Evolutionary conservation across 1,140 invertebrate species (phyloP).

Genomic region (Riptortus pedestris): DNA sequence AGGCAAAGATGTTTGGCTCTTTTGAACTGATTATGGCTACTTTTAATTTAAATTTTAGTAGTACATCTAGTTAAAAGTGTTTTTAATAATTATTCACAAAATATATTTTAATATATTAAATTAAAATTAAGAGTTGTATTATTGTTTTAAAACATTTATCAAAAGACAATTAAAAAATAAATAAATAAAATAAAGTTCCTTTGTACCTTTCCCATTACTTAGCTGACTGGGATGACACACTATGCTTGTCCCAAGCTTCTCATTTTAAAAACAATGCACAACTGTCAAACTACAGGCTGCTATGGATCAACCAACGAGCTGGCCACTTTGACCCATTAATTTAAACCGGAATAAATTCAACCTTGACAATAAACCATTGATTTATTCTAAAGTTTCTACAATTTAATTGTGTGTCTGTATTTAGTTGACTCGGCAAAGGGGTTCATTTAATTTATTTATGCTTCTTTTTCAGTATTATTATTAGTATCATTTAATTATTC

Average conservation of each 20-base stretch:
- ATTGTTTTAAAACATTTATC: background rate
- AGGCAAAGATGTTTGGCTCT: too few relatives aligned
- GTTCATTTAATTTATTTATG: too few relatives aligned
- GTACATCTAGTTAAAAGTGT: too few relatives aligned
- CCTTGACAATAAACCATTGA: conserved; percentile 22
- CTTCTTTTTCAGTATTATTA: too few relatives aligned
- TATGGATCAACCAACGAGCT: conserved; percentile 1
- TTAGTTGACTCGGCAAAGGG: too few relatives aligned
- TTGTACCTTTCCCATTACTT: background rate
- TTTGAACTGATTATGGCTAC: too few relatives aligned
- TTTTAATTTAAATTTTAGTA: too few relatives aligned
- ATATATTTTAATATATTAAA: too few relatives aligned
- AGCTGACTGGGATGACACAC: background rate
- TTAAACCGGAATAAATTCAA: conserved; percentile 22
- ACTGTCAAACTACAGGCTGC: background rate
- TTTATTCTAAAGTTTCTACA: background rate
- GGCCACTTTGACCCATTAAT: conserved; percentile 25
- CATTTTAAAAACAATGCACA: conserved; percentile 10
- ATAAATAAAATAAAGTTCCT: background rate
- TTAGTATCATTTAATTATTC: too few relatives aligned
- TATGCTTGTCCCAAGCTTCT: background rate
- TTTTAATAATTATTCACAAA: too few relatives aligned
- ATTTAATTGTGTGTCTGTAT: background rate
- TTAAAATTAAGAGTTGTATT: background rate
- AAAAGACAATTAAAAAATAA: background rate